Conservation (phyloP, 2,888 invertebrate species). For the Candidula unifasciata region DNA sequence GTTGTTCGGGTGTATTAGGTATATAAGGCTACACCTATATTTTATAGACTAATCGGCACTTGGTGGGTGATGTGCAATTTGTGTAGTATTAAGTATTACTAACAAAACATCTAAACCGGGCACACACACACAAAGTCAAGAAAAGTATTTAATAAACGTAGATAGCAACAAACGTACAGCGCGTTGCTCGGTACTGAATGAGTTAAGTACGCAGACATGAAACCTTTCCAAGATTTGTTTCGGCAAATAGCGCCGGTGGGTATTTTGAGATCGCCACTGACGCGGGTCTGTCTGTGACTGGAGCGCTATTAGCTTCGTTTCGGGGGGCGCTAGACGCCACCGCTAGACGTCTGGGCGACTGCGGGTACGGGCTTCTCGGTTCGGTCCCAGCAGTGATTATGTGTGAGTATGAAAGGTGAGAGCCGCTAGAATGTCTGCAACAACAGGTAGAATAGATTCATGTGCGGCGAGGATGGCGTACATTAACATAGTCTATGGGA, state of each 20-base stretch:
- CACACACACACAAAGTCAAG: too few relatives aligned
- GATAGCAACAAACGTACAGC: too few relatives aligned
- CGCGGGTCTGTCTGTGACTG: conserved; percentile 42
- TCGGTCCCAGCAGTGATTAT: neutral
- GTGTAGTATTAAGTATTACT: too few relatives aligned
- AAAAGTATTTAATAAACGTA: too few relatives aligned
- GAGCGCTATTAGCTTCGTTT: conserved; percentile 46
- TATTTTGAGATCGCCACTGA: conserved; percentile 47
- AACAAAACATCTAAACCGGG: too few relatives aligned
- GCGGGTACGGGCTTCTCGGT: conserved; percentile 7
- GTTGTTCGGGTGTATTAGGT: too few relatives aligned
- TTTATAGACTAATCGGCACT: too few relatives aligned
- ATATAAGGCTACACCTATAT: too few relatives aligned
- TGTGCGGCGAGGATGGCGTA: neutral
- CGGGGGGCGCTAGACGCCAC: conserved; percentile 42
- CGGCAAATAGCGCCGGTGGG: conserved; percentile 46
- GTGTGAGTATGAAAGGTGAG: conserved; percentile 30
- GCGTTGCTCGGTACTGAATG: too few relatives aligned
- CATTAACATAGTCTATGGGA: neutral
- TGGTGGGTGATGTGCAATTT: too few relatives aligned
- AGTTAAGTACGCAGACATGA: conserved; percentile 24
- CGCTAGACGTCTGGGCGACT: conserved; percentile 42
- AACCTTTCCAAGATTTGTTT: conserved; percentile 40
- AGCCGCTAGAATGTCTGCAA: conserved; percentile 21
- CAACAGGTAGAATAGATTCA: conserved; percentile 26